Base-by-base conservation (phyloP, 2,797 vertebrate genomes). In the Somateria mollissima region DNA sequence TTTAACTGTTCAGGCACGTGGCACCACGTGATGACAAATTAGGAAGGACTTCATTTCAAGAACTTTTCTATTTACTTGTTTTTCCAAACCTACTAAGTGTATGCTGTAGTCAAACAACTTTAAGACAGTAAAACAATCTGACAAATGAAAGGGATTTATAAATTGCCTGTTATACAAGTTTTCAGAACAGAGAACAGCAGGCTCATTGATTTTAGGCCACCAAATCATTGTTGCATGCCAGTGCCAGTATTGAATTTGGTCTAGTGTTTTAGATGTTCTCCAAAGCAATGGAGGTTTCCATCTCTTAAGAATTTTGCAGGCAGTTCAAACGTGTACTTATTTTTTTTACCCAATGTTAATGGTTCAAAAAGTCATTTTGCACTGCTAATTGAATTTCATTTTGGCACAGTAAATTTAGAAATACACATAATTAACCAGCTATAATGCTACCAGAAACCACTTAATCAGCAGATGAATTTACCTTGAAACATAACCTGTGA, bases 151-250 rank as follows among this genome's bases (percentile, higher is more conserved):
- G 11, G 6, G 28, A 91, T 75, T 90, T 66, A 64, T 49, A 70
- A 30, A 65, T 62, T 73, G 20, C 22, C 32, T n/a, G 10, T 28
- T 91, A 54, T 27, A 71, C 13, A 71, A n/a, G 10, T 56, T 85
- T 80, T 89, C 53, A 74, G 53, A 89, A 30, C 21, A 83, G 37
- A 92, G n/a, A 60, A 95, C 45, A 92, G n/a, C 28, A 75, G 65
- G 34, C 12, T 84, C 14, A 6, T 45, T 72, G 28, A 4, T 80
- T 75, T 77, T 32, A 73, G 39, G 54, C 53, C 30, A 54, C 25
- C 30, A 53, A 69, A 37, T 49, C 57, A n/a, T 17, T 37, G 45
- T 21, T 71, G 65, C 10, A 5, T 15, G 25, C 49, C 78, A 80
- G 13, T 14, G 41, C 11, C 71, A 62, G 43, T 61, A 45, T 5